These are phyloP conservation scores for Diachasma alloeum DNA, from an alignment of 1,140 invertebrate species.

Conservation along the genomic window DNA sequence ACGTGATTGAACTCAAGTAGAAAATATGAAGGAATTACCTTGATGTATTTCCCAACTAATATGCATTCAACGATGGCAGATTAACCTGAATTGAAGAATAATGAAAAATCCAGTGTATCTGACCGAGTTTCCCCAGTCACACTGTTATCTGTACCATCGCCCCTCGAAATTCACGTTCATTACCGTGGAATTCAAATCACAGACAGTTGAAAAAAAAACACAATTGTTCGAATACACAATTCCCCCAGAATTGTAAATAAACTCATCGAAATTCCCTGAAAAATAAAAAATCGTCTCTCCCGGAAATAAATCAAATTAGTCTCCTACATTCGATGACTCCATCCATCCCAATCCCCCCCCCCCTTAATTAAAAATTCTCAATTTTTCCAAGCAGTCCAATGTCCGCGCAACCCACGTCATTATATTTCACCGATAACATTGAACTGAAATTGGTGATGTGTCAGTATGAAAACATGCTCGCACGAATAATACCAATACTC, in stretches of 20 bases:
- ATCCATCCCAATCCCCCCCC: neutral
- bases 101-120: neutral
- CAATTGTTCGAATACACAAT: neutral
- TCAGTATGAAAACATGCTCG: neutral
- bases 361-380: neutral
- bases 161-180: neutral
- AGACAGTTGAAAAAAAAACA: neutral
- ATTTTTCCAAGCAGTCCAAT: neutral
- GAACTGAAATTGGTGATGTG: neutral
- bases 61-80: neutral
- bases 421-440: conserved; percentile 1
- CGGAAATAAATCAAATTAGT: neutral
- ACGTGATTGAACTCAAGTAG: no score
- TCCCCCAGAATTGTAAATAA: neutral
- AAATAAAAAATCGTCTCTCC: neutral
- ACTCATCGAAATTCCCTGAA: no score
- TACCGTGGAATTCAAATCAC: neutral
- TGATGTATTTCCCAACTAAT: neutral
- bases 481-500: conserved; percentile 19
- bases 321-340: neutral
- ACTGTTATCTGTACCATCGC: neutral
- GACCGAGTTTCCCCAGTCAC: neutral
- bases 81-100: neutral
- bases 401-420: neutral
- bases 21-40: no score